phyloP scores from a whole-genome alignment of 1,140 invertebrate species.

The Oncopeltus fasciatus region DNA sequence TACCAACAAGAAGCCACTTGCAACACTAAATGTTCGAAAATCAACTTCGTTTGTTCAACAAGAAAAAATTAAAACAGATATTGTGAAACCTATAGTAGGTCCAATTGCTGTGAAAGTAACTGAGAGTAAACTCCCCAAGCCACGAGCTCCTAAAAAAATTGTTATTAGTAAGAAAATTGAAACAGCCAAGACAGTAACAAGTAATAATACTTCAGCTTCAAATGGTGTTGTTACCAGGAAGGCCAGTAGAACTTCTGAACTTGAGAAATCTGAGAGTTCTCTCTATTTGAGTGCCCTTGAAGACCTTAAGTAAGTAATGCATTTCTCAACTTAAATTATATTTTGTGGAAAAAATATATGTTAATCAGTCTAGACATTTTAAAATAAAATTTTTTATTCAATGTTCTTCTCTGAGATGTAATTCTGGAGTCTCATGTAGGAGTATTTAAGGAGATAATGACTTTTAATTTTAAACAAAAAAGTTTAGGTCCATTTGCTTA shows the following conservation, averaged over 20 bases:
- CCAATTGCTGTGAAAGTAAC: not conserved
- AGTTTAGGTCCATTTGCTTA: too few relatives aligned
- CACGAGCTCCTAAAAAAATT: not conserved
- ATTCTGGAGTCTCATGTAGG: too few relatives aligned
- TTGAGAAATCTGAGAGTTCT: constrained; percentile 33
- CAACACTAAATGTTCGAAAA: constrained; percentile 1
- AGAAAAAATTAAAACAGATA: not conserved
- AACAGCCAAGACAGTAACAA: not conserved
- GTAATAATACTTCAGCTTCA: constrained; percentile 23
- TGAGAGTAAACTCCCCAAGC: not conserved
- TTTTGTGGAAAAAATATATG: too few relatives aligned
- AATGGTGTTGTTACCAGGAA: constrained; percentile 30
- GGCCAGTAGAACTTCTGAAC: constrained; percentile 26
- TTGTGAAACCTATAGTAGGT: not conserved
- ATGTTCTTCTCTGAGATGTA: too few relatives aligned
- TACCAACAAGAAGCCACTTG: not conserved
- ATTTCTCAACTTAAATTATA: not conserved
- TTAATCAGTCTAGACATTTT: too few relatives aligned
- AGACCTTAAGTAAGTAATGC: constrained; percentile 36
- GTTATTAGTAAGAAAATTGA: not conserved
- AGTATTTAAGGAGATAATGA: too few relatives aligned
- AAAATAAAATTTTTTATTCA: too few relatives aligned
- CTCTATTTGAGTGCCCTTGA: constrained; percentile 62
- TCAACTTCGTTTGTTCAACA: not conserved
- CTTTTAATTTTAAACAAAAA: too few relatives aligned